Evolutionary conservation across 2,113 vertebrate genomes (phyloP).

Genomic region (Gracilinanus agilis): DNA sequence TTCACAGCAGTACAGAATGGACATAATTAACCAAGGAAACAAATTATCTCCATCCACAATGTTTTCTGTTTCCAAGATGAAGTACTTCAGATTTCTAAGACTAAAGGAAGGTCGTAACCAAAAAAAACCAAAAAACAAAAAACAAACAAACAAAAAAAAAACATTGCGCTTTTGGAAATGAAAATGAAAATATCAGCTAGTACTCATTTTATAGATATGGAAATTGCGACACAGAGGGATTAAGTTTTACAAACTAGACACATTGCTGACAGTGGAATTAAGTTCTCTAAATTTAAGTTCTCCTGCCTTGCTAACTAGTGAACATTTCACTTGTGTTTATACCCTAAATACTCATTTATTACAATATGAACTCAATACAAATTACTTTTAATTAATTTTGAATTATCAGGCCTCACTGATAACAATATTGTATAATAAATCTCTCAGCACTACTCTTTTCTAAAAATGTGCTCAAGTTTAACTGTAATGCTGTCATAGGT

Average conservation of each 20-base stretch:
- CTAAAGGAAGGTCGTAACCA: slow-evolving; percentile 14
- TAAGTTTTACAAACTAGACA: not conserved
- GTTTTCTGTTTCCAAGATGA: slow-evolving; percentile 51
- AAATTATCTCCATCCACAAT: slow-evolving; percentile 61
- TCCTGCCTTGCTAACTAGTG: not conserved
- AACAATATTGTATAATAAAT: not conserved
- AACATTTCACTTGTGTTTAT: not conserved
- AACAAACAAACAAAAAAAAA: too few species aligned
- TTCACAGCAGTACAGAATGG: slow-evolving; percentile 63
- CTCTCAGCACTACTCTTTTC: not conserved
- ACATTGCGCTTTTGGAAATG: not conserved
- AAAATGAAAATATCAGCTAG: not conserved
- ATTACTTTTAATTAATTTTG: slow-evolving; percentile 34
- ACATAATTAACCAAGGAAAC: slow-evolving; percentile 65
- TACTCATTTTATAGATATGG: not conserved
- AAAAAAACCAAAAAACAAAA: too few species aligned
- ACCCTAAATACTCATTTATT: not conserved
- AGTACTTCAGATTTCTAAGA: slow-evolving; percentile 29
- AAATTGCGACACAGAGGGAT: not conserved
- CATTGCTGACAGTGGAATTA: not conserved
- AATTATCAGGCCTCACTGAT: slow-evolving; percentile 53
- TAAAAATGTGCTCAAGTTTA: slow-evolving; percentile 13
- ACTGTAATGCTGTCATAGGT: not conserved
- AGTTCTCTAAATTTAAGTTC: not conserved
- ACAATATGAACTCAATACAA: slow-evolving; percentile 21